Evolutionary conservation across 2,797 vertebrate species (phyloP), one percentile per base, ranked within the genome.

Genomic region (Mormyrops boulengeri): DNA sequence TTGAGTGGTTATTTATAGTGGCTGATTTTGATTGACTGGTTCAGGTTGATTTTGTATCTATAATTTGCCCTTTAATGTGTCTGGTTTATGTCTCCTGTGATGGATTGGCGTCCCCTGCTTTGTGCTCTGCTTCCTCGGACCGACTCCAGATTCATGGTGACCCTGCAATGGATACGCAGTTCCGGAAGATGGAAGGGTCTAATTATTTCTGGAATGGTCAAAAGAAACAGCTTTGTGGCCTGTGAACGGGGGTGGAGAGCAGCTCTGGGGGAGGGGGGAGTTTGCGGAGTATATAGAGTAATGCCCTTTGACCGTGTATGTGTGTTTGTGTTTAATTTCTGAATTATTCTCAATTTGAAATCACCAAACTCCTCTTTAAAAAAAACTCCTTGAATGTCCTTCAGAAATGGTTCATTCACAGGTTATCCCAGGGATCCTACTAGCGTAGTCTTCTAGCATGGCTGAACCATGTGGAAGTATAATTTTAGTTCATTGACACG

Each of bases 11-110:
- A 82, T 47, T 82, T 82, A 6, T 44, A 3, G 41, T 82, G 77
- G 19, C 34, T 82, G 77, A 8, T 19, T 80, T 44, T 80, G 73
- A 44, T 80, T 47, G 77, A 44, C 77, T 82, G 77, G 17, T 82
- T 82, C 12, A 41, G 41, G 17, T 82, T 6, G 38, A 82, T 82
- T 47, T 73, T 19, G 17, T 19, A 44, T 82, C 38, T 82, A 17
- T 82, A 82, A 82, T 47, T 82, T 82, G 77, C 77, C 77, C 77
- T 44, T 82, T 82, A 82, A 44, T 82, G 77, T 82, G 77, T 41
- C 17, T 19, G 14, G 73, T 80, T 7, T 80, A n/a, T 41, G 14
- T n/a, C 38, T 47, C 30, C 77, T 47, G 41, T 82, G 77, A 22
- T 82, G 77, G 17, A n/a, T 82, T n/a, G 41, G 6, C 2, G 2